These are phyloP conservation scores for Ctenosaura bakeri DNA, from an alignment of 2,797 vertebrate species.

Conservation along the genomic window DNA sequence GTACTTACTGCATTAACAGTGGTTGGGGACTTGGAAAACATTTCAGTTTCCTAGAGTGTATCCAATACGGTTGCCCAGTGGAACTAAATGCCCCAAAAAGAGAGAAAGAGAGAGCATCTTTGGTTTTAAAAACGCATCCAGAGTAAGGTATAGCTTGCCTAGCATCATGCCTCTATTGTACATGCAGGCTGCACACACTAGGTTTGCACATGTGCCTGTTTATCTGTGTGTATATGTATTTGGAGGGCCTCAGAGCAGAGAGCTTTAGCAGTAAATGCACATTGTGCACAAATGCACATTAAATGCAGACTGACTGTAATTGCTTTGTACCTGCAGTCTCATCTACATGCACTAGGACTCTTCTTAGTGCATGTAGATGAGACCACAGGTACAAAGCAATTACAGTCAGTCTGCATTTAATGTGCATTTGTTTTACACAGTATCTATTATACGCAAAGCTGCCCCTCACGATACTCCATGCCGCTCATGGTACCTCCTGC, in stretches of 20 bases:
- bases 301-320: too few relatives aligned
- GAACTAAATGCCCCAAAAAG: not conserved
- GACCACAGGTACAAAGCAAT: too few relatives aligned
- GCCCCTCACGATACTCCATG: too few relatives aligned
- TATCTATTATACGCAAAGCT: too few relatives aligned
- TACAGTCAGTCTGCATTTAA: too few relatives aligned
- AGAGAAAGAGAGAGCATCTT: not conserved
- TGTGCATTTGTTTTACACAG: too few relatives aligned
- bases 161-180: not conserved
- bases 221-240: not conserved
- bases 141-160: slow-evolving; percentile 16
- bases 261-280: not conserved
- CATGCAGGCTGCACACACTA: not conserved
- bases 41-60: not conserved
- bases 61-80: not conserved
- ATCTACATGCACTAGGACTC: too few relatives aligned
- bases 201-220: not conserved
- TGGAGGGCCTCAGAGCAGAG: not conserved
- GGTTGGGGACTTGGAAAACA: not conserved
- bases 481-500: too few relatives aligned
- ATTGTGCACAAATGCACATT: too few relatives aligned
- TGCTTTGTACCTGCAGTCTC: too few relatives aligned
- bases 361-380: too few relatives aligned
- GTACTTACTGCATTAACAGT: not conserved
- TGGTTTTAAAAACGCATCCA: slow-evolving; percentile 48